Conservation (phyloP, 2,888 invertebrate species). For the Heterodera filipjevi region DNA sequence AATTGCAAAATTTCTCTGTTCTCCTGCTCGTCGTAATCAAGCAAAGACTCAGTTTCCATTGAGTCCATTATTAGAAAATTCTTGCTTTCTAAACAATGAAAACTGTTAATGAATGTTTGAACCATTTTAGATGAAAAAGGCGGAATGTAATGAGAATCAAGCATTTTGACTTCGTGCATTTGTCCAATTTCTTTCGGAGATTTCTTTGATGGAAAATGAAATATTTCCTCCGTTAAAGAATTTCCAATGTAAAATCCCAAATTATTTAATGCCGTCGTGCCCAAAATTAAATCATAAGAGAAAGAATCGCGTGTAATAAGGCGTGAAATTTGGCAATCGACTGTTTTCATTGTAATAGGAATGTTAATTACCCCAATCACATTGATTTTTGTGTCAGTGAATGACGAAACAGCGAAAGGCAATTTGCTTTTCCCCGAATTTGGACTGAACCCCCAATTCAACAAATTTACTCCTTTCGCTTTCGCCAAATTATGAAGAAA, state of each 20-base stretch:
- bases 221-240: background rate
- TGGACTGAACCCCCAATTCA: background rate
- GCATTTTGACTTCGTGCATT: background rate
- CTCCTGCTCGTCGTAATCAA: too few species aligned
- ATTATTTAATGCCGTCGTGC: background rate
- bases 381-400: too few species aligned
- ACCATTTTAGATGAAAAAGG: background rate
- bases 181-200: background rate
- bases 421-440: background rate
- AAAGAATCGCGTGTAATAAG: background rate
- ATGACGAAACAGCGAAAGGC: background rate
- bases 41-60: too few species aligned
- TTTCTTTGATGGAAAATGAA: background rate
- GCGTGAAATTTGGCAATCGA: background rate
- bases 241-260: background rate
- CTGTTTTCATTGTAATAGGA: background rate
- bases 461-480: background rate
- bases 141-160: background rate
- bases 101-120: background rate
- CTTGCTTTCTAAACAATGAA: background rate
- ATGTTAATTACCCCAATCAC: too few species aligned
- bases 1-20: too few species aligned
- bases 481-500: background rate
- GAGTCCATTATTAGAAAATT: background rate
- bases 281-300: background rate